phyloP scores from a whole-genome alignment of 2,113 vertebrate species.

The Hypocryptadius cinnamomeus region DNA sequence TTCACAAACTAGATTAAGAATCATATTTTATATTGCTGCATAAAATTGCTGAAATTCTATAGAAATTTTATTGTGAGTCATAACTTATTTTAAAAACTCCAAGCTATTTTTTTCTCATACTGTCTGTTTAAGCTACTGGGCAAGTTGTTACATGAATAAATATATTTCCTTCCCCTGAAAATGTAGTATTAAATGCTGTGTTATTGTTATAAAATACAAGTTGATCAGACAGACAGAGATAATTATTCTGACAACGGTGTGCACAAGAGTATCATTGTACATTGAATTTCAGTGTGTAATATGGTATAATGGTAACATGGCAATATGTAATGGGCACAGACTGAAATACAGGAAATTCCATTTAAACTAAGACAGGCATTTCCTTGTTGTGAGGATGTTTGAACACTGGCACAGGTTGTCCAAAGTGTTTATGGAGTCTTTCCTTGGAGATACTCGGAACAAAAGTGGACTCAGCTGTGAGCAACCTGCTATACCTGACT shows the following conservation, averaged over 20 bases:
- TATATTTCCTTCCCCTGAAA: slow-evolving; percentile 8
- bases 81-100: background rate
- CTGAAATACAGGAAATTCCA: background rate
- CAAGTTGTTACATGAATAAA: background rate
- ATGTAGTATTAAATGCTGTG: background rate
- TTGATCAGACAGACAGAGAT: slow-evolving; percentile 14
- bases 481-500: background rate
- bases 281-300: slow-evolving; percentile 34
- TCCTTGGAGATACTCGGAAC: background rate
- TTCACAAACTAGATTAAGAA: slow-evolving; percentile 7
- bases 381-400: background rate
- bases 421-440: background rate
- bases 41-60: background rate
- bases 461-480: background rate
- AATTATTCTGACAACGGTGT: slow-evolving; percentile 38
- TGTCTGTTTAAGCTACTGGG: background rate
- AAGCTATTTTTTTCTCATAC: background rate
- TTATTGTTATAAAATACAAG: slow-evolving; percentile 36
- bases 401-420: background rate
- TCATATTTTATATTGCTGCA: background rate
- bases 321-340: background rate
- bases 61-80: background rate
- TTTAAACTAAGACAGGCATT: background rate
- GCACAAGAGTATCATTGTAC: background rate
- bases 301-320: background rate